Base-by-base conservation (phyloP, 2,888 invertebrate species). In the Hipparchia semele region DNA sequence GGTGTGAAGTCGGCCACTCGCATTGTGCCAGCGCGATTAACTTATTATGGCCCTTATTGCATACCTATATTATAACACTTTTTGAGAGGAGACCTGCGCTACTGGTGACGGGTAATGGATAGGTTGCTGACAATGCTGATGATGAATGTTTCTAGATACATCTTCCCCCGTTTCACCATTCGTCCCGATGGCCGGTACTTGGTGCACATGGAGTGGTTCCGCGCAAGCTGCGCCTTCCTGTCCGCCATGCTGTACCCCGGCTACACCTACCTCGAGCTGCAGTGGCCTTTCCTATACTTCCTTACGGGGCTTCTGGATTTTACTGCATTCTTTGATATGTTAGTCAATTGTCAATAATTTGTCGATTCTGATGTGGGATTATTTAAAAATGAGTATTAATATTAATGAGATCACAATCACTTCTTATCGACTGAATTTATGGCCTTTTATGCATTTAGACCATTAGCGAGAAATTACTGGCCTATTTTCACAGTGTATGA, bases 141-240 rank as follows among this genome's bases (percentile, higher is more conserved):
- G 39, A 39, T 5, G 39, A 12, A 5, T 33, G 23, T 39, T 58
- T 61, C 10, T 78, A 91, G 91, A 46, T 91, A 92, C 80, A 84
- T 90, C 45, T 90, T 90, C 78, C 91, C 91, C 0, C 90, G 91
- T 6, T 90, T 87, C 82, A 90, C 90, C 8, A 86, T 92, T 74
- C 88, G 90, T 0, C 91, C 91, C 0, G 91, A 91, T 75, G 85
- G 90, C 2, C 75, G 74, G 3, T 90, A 91, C 79, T 75, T 91
- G 56, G 75, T 80, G 5, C 83, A 83, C 2, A 87, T 86, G 80
- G 91, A 91, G 80, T 86, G 90, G 84, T 76, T 86, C 72, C 88
- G 90, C 0, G 88, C 84, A 0, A 62, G 73, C 10, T 90, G 90
- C 75, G 91, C 91, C 0, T 75, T 91, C 58, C 53, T 78, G 12